Evolutionary conservation across 2,888 invertebrate genomes (phyloP), one percentile per base, ranked within the genome.

Genomic region (Cyaniris semiargus): DNA sequence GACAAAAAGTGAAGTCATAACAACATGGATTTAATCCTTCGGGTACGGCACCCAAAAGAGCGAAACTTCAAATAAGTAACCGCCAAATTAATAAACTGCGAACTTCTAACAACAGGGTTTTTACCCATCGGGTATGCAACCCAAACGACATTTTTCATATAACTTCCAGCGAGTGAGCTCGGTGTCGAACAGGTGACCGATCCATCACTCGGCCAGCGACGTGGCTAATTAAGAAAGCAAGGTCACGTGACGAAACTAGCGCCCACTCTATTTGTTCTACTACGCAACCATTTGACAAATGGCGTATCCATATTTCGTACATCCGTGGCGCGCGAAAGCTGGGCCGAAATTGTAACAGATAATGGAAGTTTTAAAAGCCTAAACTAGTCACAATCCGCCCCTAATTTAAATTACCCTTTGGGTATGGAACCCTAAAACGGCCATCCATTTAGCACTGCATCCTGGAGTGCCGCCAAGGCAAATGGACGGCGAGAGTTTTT

Each of bases 191-290:
- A 90, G 89, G 92, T 92, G 90, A 89, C 90, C 93, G 90, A 93
- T 93, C 92, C 92, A 93, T 93, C 93, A 93, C 86, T 82, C 81
- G 87, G 84, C 83, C 89, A 88, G 85, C 86, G 90, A 90, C 85
- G 87, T 88, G 89, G 85, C 87, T 93, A 93, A 93, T 93, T 93
- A 93, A 89, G 88, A 88, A 88, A 89, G 91, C 93, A 93, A 93
- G 93, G 93, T 90, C 90, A 88, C 86, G 71, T 90, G 90, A 89
- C 84, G 91, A 88, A 92, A 91, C 88, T 84, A 82, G 70, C 88
- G 87, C 89, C 90, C 88, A 90, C 89, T 87, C 87, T 86, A 79
- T 76, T 72, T 58, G 76, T 79, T 70, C 85, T 87, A 79, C 79
- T 89, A 85, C 86, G 85, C 86, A 90, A 89, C 78, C 77, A 31